Evolutionary conservation across 2,113 vertebrate genomes (phyloP), one percentile per base, ranked within the genome.

Genomic region (Pungitius pungitius): DNA sequence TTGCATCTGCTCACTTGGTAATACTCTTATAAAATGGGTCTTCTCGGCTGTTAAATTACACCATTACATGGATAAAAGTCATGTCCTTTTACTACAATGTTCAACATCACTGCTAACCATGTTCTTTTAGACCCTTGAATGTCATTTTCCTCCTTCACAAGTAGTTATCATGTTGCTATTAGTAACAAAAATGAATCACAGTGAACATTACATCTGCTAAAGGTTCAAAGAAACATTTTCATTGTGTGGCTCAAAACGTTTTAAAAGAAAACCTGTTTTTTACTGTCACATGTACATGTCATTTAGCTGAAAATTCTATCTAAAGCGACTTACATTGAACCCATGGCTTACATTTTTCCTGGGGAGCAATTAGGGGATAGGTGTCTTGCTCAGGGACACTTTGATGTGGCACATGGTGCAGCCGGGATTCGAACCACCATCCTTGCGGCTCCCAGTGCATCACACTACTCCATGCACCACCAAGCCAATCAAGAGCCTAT

Each of bases 1-100:
- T 52, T 68, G 56, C 86, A 90, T 89, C 88, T 89, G 85, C 74
- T 85, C 67, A 61, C 73, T 82, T 39, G 73, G 45, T 84, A 88
- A 85, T 40, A 68, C 77, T 66, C 58, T 90, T 83, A 86, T 54
- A 60, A 86, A 75, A 87, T 24, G 58, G 80, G 13, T 56, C 37
- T 56, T 77, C 60, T 69, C 57, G 11, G 63, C 54, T 68, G 71
- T 59, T 80, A 77, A 65, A 73, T 71, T 33, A 73, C 15, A 35
- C 10, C 54, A 45, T 40, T 56, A 26, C 65, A 56, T 39, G 80
- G 35, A 80, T 42, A 35, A 68, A 80, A 85, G 40, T 69, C 37
- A 10, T 67, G 45, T 47, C 17, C 49, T 20, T 52, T 66, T 30
- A 35, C 26, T 58, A 17, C 17, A 27, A 35, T 15, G 35, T 61